These are phyloP conservation scores for Ictidomys tridecemlineatus DNA, from an alignment of 2,113 vertebrate genomes.

Conservation along the genomic window DNA sequence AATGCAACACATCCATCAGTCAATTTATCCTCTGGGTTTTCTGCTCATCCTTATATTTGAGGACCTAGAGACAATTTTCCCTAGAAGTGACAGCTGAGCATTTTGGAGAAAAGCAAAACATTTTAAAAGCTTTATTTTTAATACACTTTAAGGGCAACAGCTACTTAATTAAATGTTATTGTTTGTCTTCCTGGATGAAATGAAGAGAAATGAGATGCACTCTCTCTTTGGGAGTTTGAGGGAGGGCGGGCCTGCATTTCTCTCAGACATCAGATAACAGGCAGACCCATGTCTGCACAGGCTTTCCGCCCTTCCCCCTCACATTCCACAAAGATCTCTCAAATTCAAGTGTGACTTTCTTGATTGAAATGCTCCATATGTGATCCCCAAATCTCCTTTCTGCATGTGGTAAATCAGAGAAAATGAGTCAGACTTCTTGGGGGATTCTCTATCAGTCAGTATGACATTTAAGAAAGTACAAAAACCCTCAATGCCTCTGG, in stretches of 20 bases:
- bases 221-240: background rate
- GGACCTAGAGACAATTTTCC: background rate
- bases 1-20: background rate
- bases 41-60: background rate
- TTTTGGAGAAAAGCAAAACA: conserved; percentile 19
- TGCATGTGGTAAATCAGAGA: conserved; percentile 5
- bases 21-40: background rate
- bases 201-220: conserved; percentile 24
- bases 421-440: background rate
- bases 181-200: conserved; percentile 52
- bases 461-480: background rate
- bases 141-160: background rate
- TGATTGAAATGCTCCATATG: background rate
- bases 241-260: background rate
- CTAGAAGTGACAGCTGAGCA: conserved; percentile 30
- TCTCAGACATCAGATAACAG: background rate
- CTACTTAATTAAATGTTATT: conserved; percentile 56
- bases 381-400: conserved; percentile 5
- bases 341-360: conserved; percentile 32
- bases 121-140: conserved; percentile 6
- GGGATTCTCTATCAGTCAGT: background rate
- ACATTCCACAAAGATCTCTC: conserved; percentile 36
- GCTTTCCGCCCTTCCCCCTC: background rate
- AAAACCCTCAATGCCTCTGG: background rate
- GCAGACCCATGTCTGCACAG: background rate